A percentile compares a stretch with the other conserved stretches of the same genome.
These are phyloP conservation scores for Poecilia velifera DNA, from an alignment of 2,797 vertebrate species.

Conservation along the genomic window DNA sequence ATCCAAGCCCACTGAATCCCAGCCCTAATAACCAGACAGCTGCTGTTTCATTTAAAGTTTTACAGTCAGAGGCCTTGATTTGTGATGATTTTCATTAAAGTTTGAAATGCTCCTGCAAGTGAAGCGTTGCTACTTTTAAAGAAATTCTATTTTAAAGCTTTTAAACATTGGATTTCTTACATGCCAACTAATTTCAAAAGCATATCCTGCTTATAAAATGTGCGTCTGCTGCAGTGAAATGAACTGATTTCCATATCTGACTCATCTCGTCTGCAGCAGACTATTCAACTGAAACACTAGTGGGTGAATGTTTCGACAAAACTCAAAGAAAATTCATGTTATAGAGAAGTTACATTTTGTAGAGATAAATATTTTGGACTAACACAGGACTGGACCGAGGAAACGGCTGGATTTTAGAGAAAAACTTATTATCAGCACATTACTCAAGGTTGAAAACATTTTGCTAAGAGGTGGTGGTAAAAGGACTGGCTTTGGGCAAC, in stretches of 20 bases:
- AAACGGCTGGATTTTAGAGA: not conserved
- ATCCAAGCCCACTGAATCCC: not conserved
- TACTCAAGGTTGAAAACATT: not conserved
- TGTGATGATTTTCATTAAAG: not conserved
- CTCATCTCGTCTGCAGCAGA: not conserved
- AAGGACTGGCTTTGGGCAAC: not conserved
- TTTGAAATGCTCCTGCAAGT: not conserved
- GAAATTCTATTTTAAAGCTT: not conserved
- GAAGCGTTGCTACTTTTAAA: not conserved
- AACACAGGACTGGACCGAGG: not conserved
- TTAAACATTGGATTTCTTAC: not conserved
- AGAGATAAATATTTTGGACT: not conserved
- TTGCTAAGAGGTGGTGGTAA: not conserved
- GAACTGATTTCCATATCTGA: not conserved
- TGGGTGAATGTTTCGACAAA: not conserved
- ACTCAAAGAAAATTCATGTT: not conserved
- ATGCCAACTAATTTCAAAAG: not conserved
- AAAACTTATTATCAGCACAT: not conserved
- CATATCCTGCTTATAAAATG: not conserved
- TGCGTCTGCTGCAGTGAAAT: constrained; percentile 2
- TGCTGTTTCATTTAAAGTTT: not conserved
- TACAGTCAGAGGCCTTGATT: constrained; percentile 2
- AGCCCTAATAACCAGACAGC: not conserved
- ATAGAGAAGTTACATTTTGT: not conserved
- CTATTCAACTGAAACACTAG: not conserved